These are phyloP conservation scores for Aradophagus sp. DNA, from an alignment of 1,140 invertebrate genomes.

Conservation along the genomic window DNA sequence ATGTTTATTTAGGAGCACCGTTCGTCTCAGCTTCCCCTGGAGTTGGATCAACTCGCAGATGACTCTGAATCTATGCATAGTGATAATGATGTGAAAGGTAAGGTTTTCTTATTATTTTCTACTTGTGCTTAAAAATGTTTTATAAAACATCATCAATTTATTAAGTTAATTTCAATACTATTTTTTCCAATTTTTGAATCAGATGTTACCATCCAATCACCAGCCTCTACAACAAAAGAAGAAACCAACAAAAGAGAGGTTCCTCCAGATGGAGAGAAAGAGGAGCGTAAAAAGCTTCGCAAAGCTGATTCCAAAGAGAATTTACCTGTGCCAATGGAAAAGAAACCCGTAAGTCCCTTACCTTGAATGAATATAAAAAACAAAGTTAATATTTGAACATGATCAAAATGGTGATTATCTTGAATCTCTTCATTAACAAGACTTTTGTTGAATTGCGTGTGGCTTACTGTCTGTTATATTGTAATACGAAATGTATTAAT, in stretches of 20 bases:
- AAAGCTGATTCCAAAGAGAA: constrained; percentile 74
- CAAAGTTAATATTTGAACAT: no score
- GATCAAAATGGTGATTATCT: no score
- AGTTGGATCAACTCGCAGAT: constrained; percentile 86
- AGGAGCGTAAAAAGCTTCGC: constrained; percentile 73
- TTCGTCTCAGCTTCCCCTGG: constrained; percentile 88
- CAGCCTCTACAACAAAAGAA: constrained; percentile 65
- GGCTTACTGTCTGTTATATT: no score
- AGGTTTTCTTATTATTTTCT: no score
- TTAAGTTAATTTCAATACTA: no score
- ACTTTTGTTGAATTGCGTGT: no score
- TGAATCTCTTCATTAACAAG: no score
- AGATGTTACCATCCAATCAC: constrained; percentile 64
- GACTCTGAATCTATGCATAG: constrained; percentile 87
- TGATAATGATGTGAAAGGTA: constrained; percentile 85
- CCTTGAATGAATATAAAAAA: constrained; percentile 5
- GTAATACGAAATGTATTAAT: no score
- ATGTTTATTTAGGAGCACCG: constrained; percentile 91
- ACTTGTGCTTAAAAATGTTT: no score
- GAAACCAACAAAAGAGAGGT: constrained; percentile 74
- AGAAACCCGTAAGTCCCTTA: constrained; percentile 75
- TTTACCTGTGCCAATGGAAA: constrained; percentile 71
- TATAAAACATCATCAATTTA: no score
- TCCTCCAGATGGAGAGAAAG: constrained; percentile 73
- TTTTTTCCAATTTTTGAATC: no score